These are phyloP conservation scores for Microctenopoma lineatum DNA, from an alignment of 2,797 vertebrate species.

Conservation along the genomic window DNA sequence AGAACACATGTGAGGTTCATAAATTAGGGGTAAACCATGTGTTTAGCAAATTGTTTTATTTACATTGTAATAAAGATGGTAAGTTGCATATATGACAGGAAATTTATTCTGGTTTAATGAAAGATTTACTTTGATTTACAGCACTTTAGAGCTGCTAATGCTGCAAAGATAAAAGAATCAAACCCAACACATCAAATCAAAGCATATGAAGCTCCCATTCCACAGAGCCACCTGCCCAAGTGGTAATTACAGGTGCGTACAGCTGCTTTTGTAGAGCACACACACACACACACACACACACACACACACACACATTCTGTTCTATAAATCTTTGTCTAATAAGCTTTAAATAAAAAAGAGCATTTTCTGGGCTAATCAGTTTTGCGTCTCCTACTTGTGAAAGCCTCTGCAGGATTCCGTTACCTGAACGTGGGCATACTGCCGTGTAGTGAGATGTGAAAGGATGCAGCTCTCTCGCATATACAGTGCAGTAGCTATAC, in stretches of 20 bases:
- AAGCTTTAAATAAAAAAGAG: conserved; percentile 1
- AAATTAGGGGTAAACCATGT: neutral
- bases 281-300: neutral
- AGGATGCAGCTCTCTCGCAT: neutral
- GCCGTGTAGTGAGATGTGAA: neutral
- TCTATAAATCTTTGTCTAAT: conserved; percentile 7
- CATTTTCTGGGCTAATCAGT: neutral
- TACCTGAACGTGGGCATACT: neutral
- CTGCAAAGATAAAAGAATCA: conserved; percentile 17
- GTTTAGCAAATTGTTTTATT: neutral
- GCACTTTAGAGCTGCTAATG: conserved; percentile 9
- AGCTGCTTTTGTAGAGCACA: conserved; percentile 21
- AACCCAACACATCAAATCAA: conserved; percentile 31
- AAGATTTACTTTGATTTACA: neutral
- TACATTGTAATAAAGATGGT: neutral
- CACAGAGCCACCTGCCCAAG: conserved; percentile 54
- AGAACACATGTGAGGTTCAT: neutral
- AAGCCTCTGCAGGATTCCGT: neutral
- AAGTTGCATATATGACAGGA: neutral
- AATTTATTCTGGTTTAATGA: neutral
- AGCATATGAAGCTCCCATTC: conserved; percentile 26
- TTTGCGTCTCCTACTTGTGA: neutral
- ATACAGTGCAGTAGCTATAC: neutral
- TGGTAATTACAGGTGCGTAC: conserved; percentile 50
- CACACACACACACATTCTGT: neutral